phyloP scores from a whole-genome alignment of 2,888 invertebrate species.

The Saturnia japonica region DNA sequence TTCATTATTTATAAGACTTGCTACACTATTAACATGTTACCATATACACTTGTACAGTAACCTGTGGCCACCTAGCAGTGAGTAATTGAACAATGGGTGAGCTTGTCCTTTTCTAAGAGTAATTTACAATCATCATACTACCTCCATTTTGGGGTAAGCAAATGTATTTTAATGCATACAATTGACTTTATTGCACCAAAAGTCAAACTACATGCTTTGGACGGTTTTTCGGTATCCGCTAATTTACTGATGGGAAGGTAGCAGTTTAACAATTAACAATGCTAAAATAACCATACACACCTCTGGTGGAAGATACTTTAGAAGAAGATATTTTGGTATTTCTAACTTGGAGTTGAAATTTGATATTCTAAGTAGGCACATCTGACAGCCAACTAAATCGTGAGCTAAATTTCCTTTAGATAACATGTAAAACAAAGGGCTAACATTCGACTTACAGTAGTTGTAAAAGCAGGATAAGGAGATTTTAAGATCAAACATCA shows the following conservation, averaged over 20 bases:
- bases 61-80: conserved; percentile 10
- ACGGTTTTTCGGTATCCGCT: background rate
- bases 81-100: conserved; percentile 22
- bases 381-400: background rate
- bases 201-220: too few species aligned
- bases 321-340: too few species aligned
- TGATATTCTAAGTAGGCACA: background rate
- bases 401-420: too few species aligned
- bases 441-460: too few species aligned
- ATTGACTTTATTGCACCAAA: background rate
- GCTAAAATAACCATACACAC: background rate
- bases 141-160: background rate
- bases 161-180: background rate
- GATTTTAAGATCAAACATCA: background rate
- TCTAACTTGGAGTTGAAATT: too few species aligned
- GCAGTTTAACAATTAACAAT: background rate
- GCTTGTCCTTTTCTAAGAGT: conserved; percentile 17
- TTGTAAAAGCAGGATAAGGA: background rate
- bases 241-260: too few species aligned
- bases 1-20: background rate
- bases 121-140: conserved; percentile 1
- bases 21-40: conserved; percentile 13
- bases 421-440: too few species aligned
- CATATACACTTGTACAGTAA: conserved; percentile 6
- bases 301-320: background rate